Evolutionary conservation across 2,113 vertebrate species (phyloP).

Genomic region (Mobula birostris): DNA sequence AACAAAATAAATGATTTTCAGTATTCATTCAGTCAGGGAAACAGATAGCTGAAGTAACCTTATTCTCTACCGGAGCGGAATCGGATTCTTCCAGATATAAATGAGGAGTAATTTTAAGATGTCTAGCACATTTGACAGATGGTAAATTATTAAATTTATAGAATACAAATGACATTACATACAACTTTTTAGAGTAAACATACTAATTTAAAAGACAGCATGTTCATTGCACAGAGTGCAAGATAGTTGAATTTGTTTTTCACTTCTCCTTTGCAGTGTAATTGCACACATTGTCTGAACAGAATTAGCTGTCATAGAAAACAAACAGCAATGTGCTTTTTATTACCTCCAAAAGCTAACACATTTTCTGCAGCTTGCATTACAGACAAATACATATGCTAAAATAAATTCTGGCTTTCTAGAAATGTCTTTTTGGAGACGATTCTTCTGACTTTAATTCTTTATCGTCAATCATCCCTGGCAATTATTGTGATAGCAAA

Average conservation of each 20-base stretch:
- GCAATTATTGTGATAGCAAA: neutral
- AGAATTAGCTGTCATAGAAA: too few relatives aligned
- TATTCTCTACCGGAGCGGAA: neutral
- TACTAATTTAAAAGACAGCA: neutral
- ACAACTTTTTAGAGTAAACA: neutral
- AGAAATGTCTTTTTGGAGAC: neutral
- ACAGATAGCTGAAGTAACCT: neutral
- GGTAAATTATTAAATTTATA: neutral
- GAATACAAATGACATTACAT: neutral
- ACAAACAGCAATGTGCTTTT: neutral
- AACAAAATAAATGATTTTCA: conserved; percentile 1
- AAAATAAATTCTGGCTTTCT: too few relatives aligned
- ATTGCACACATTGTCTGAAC: neutral
- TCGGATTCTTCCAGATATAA: neutral
- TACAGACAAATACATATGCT: neutral
- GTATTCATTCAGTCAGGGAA: neutral
- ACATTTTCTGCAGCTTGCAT: neutral
- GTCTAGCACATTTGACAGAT: neutral
- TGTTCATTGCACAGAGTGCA: neutral
- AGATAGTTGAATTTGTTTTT: neutral
- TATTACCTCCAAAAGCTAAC: neutral
- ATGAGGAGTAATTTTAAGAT: neutral
- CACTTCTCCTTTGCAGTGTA: neutral
- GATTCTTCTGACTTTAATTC: neutral
- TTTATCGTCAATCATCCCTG: neutral